Evolutionary conservation across 2,113 vertebrate species (phyloP), one percentile per base, ranked within the genome.

Genomic region (Anarhynchus alexandrinus): DNA sequence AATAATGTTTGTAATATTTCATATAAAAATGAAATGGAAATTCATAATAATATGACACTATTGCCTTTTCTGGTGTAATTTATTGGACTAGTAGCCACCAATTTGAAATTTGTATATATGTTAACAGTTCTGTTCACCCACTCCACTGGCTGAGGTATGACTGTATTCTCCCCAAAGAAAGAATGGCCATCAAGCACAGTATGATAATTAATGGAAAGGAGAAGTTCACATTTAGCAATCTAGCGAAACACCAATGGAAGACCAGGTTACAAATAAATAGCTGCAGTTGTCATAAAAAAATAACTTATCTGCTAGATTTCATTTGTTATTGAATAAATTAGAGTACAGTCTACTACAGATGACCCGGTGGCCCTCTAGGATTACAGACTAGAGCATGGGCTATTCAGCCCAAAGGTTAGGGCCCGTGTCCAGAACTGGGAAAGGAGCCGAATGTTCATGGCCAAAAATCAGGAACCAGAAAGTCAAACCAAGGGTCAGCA

Each of bases 391-490:
- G 87, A 92, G 49, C 92, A 85, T 15, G n/a, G 87, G 70, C 92
- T 79, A 83, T 80, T 66, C 78, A 94, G 82, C 85, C 74, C 82
- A 97, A 96, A 96, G 96, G 94, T 97, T 95, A 96, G 87, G 92
- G 93, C 87, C 30, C 1, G 1, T 73, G 62, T 94, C 96, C 96
- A 96, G 79, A 92, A n/a, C 93, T 88, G 70, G 69, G 90, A 93
- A 94, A 88, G 15, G 30, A 95, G 92, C 36, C 3, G 0, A 91
- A 94, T 2, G 15, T 57, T 93, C 87, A 70, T 73, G 78, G 93
- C 78, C 74, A 88, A 92, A 90, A 90, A 70, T 62, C 93, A 90
- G 58, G 74, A 93, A 62, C 27, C 70, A 95, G 78, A 97, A 96
- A 97, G 91, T 96, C 94, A 94, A 93, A 93, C 49, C 66, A 95